Evolutionary conservation across 2,113 vertebrate species (phyloP), one percentile per base, ranked within the genome.

Genomic region (Prinia subflava): DNA sequence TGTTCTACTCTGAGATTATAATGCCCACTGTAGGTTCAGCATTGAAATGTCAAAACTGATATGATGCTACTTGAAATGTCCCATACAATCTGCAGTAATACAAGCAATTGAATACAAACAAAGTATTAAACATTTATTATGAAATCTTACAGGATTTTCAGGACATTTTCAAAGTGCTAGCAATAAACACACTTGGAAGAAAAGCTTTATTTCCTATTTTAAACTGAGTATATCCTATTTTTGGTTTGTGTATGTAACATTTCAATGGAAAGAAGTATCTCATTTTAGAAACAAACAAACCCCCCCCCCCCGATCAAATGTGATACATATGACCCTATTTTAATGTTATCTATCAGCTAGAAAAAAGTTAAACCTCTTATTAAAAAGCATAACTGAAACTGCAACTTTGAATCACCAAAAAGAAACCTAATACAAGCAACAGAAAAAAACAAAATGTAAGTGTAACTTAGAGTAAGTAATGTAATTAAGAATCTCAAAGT

Each of bases 251-350:
- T 42, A 57, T 18, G 16, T 22, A 79, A 84, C 7, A 74, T 19
- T 70, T 19, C 16, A 68, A 27, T 5, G 3, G 21, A 81, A 71
- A 82, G 9, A 56, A 44, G 6, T 7, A 9, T 35, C 47, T 78
- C 3, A 78, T 63, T 90, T 92, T 68, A 50, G 52, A 81, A 78
- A 28, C 6, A 53, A 53, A 23, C 4, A 65, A 79, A 35, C n/a
- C n/a, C n/a, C n/a, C n/a, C n/a, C n/a, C n/a, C n/a, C 23, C 30
- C 7, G 6, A 65, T 60, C 9, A 62, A 69, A 74, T 0, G 0
- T 47, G 11, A 60, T 24, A 78, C 9, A 25, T 41, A 33, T n/a
- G 4, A 42, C 22, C 79, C 70, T 31, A 80, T 68, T 70, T 63
- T 46, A 67, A 27, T 28, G 14, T 41, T 37, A 39, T 12, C 9